Evolutionary conservation across 2,797 vertebrate species (phyloP).

Genomic region (Sylvia borin): DNA sequence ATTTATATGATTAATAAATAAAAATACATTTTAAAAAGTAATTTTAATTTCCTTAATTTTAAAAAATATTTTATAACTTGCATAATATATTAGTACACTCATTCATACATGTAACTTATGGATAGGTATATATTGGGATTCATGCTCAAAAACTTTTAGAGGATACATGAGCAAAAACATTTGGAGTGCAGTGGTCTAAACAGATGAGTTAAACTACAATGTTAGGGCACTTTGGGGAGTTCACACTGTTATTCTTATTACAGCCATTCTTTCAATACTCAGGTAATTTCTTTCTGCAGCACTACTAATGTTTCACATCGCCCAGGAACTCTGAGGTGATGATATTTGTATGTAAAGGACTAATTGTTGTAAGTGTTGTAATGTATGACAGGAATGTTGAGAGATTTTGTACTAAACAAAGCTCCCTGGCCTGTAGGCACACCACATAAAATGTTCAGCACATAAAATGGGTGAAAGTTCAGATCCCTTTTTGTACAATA

Average conservation of each 20-base stretch:
- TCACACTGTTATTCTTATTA: neutral
- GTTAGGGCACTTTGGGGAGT: neutral
- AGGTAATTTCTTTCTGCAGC: neutral
- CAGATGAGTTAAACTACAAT: neutral
- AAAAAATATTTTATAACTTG: neutral
- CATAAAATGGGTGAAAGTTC: neutral
- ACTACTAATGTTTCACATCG: neutral
- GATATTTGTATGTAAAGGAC: neutral
- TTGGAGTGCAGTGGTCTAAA: neutral
- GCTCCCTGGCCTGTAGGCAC: neutral
- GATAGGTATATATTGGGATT: neutral
- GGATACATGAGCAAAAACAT: neutral
- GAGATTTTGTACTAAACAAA: neutral
- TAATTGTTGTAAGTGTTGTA: no score
- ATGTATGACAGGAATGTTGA: neutral
- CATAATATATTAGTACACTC: neutral
- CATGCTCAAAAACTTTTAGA: neutral
- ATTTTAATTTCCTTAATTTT: neutral
- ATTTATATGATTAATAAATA: neutral
- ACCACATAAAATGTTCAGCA: neutral
- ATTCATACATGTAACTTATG: neutral
- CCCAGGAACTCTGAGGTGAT: neutral
- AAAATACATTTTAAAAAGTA: rapidly evolving
- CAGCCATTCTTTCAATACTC: neutral
- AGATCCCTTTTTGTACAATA: neutral